A percentile compares a stretch with the other conserved stretches of the same genome.
Evolutionary conservation across 64 coral and sea anemone species (phyloP).

Genomic region (Trachythela sp.): DNA sequence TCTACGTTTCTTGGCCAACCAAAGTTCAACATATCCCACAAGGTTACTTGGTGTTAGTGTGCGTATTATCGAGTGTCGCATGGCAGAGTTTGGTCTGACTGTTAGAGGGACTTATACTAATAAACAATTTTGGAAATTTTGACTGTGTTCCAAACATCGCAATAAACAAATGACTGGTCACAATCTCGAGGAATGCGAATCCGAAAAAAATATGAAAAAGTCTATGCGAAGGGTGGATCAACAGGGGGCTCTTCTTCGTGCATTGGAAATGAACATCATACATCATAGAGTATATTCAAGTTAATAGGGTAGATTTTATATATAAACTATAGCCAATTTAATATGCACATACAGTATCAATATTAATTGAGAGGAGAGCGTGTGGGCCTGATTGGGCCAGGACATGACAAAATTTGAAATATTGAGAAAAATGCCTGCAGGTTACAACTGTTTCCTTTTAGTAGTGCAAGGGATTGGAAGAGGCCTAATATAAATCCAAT

Average conservation of each 20-base stretch:
- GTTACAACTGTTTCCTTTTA: too few species aligned
- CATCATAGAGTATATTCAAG: background rate
- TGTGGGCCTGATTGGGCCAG: too few species aligned
- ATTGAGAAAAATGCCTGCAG: too few species aligned
- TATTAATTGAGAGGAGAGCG: too few species aligned
- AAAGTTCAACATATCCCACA: too few species aligned
- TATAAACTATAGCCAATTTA: too few species aligned
- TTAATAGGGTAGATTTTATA: background rate
- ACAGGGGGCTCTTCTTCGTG: background rate
- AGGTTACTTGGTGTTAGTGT: background rate
- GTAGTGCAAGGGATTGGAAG: too few species aligned
- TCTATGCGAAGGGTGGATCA: background rate
- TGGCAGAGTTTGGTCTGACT: background rate
- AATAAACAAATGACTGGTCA: background rate
- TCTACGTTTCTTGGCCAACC: too few species aligned
- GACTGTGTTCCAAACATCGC: background rate
- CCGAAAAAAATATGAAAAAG: background rate
- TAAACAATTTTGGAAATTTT: background rate
- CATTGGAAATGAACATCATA: constrained; percentile 12
- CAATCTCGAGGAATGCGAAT: background rate
- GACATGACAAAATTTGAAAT: too few species aligned
- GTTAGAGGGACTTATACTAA: background rate
- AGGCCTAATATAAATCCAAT: too few species aligned
- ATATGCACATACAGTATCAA: too few species aligned
- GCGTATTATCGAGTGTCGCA: background rate